Percentiles rank a stretch among this genome's conserved stretches.
These are phyloP conservation scores for Drosophila merina DNA, from an alignment of 2,888 invertebrate genomes.

Conservation along the genomic window DNA sequence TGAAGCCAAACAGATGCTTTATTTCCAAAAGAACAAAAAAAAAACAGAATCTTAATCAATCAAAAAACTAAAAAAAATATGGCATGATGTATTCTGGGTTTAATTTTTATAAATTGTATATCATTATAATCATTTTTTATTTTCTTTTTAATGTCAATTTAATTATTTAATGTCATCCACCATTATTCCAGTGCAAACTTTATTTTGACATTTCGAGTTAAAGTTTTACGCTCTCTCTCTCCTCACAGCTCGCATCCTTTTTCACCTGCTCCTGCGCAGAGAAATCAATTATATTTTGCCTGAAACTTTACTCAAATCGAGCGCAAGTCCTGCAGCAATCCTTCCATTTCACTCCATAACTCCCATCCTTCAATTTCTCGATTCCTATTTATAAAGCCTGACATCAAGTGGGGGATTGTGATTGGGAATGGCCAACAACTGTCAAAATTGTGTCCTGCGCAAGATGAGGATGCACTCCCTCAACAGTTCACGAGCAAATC, in stretches of 20 bases:
- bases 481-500: slow-evolving; percentile 7
- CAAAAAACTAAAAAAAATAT: background rate
- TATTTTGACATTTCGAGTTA: slow-evolving; percentile 22
- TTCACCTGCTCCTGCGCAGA: slow-evolving; percentile 66
- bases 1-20: background rate
- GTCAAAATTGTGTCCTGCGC: slow-evolving; percentile 42
- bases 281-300: slow-evolving; percentile 60
- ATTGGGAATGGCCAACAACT: slow-evolving; percentile 34
- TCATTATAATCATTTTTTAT: no score
- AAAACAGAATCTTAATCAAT: slow-evolving; percentile 1
- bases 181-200: slow-evolving; percentile 47
- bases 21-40: background rate
- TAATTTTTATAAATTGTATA: no score
- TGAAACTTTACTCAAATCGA: slow-evolving; percentile 52
- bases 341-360: slow-evolving; percentile 16
- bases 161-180: background rate
- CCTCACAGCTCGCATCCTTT: slow-evolving; percentile 32
- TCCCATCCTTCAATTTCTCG: background rate
- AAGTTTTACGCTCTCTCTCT: slow-evolving; percentile 26
- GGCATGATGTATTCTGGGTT: slow-evolving; percentile 11
- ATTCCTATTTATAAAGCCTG: slow-evolving; percentile 39
- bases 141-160: no score
- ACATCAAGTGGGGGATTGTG: slow-evolving; percentile 26
- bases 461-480: slow-evolving; percentile 30
- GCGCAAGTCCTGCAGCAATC: slow-evolving; percentile 12